These are phyloP conservation scores for Drosophila arawakana DNA, from an alignment of 1,140 invertebrate genomes.

Conservation along the genomic window DNA sequence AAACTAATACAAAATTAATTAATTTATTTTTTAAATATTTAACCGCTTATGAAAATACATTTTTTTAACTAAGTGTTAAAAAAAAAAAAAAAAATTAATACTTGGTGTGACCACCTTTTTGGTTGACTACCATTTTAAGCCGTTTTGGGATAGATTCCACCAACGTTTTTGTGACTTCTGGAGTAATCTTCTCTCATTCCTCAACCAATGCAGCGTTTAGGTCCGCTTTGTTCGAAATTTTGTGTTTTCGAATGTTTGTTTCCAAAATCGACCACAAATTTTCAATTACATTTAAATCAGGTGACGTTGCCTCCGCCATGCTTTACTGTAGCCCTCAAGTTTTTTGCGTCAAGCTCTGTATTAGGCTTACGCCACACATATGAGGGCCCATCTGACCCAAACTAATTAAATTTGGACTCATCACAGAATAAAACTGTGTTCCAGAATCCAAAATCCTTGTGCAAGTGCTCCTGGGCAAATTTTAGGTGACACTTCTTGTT, in stretches of 20 bases:
- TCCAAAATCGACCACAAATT: neutral
- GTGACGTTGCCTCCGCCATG: conserved; percentile 1
- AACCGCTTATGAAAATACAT: neutral
- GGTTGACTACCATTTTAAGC: too few species aligned
- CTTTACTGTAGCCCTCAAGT: conserved; percentile 5
- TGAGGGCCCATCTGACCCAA: conserved; percentile 5
- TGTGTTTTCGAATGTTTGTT: too few species aligned
- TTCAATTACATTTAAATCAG: neutral
- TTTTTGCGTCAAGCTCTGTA: neutral
- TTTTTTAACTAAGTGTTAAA: neutral
- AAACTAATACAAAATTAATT: too few species aligned
- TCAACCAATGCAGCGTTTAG: too few species aligned
- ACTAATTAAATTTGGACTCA: conserved; percentile 21
- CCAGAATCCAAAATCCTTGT: neutral
- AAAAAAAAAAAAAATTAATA: too few species aligned
- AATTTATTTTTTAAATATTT: too few species aligned
- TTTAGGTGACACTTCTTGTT: neutral
- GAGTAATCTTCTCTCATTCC: too few species aligned
- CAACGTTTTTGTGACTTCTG: too few species aligned
- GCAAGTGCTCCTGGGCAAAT: conserved; percentile 2
- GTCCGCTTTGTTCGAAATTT: too few species aligned
- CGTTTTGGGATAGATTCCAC: too few species aligned
- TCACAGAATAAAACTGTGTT: conserved; percentile 1
- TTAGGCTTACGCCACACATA: conserved; percentile 9
- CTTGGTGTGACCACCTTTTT: too few species aligned